phyloP scores from a whole-genome alignment of 2,797 vertebrate genomes.

The Tadarida brasiliensis region DNA sequence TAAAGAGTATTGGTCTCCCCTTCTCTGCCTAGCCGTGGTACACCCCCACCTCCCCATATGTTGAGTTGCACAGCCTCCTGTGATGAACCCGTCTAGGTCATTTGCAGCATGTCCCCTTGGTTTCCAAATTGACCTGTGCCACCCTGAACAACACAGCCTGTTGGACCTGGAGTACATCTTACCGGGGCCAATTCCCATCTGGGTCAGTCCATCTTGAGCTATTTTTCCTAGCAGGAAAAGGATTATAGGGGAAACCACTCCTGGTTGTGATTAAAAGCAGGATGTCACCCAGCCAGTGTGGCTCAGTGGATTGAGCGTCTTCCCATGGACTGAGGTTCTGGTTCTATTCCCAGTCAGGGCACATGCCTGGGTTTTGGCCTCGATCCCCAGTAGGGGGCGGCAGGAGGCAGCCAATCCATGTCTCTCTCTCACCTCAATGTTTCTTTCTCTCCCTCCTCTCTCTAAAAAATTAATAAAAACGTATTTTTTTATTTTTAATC shows the following conservation, averaged over 20 bases:
- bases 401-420: too few species aligned
- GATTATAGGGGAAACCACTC: not conserved
- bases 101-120: not conserved
- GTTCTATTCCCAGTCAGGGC: too few species aligned
- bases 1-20: not conserved
- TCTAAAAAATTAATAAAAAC: too few species aligned
- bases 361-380: too few species aligned
- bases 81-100: not conserved
- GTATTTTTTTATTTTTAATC: too few species aligned
- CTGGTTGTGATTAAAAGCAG: constrained; percentile 10
- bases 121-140: not conserved
- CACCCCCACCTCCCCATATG: not conserved
- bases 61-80: not conserved
- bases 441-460: too few species aligned
- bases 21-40: not conserved
- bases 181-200: not conserved
- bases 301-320: too few species aligned
- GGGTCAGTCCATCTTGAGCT: not conserved
- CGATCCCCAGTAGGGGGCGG: too few species aligned
- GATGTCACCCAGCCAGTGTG: not conserved
- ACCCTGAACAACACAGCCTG: not conserved
- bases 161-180: not conserved
- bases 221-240: not conserved
- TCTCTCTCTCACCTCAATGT: too few species aligned
- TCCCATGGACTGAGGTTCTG: too few species aligned